Evolutionary conservation across 2,113 vertebrate genomes (phyloP), one percentile per base, ranked within the genome.

Genomic region (Megaceryle torquata): DNA sequence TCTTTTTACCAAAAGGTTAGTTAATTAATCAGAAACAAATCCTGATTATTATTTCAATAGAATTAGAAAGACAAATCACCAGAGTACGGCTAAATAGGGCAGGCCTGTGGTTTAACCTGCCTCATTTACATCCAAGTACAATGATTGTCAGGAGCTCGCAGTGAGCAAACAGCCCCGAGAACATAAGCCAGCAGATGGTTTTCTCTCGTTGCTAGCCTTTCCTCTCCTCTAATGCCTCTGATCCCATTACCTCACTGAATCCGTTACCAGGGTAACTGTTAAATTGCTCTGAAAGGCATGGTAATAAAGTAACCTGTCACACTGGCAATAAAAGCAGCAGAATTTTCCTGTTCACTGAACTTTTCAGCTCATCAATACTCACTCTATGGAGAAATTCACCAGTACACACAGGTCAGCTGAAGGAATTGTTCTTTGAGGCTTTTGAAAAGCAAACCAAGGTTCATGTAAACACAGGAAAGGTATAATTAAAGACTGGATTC

Each of bases 241-340:
- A 98, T 98, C 98, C 98, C 98, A 98, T 98, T 98, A 98, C 98
- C 97, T 98, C 98, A 98, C 98, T 95, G 98, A 98, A 98, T 98
- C 98, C 95, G 98, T 98, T 98, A 97, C 98, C 98, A 98, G 97
- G 98, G 98, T 98, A 98, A 98, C 98, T 98, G 98, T 97, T 98
- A 98, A 98, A 98, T 98, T 98, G 98, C 98, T 98, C 97, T 98
- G 98, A 98, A 98, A 98, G 98, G 98, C 98, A 98, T 97, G 95
- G 98, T 98, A 98, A 98, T 98, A 98, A 98, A 98, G 98, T 98
- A 98, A 98, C 98, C 98, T 98, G 98, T 98, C 98, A 98, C 98
- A 97, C 54, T 96, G 97, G 98, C 98, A 98, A 98, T 98, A 98
- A 98, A 98, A 98, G 98, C 97, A 92, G 97, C 97, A 98, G 98